phyloP scores from a whole-genome alignment of 2,113 vertebrate species.

The Gadus chalcogrammus region DNA sequence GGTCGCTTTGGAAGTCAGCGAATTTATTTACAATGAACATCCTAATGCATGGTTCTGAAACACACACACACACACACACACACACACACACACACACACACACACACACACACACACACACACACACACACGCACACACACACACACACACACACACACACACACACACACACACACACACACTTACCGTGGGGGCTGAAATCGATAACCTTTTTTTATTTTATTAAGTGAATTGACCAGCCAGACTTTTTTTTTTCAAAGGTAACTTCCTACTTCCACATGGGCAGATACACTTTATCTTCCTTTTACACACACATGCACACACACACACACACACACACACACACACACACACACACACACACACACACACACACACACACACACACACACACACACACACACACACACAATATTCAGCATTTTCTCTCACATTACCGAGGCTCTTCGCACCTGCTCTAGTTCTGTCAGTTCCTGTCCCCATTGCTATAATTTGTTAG shows the following conservation, averaged over 20 bases:
- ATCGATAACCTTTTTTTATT: too few relatives aligned
- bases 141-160: neutral
- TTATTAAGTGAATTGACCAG: too few relatives aligned
- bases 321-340: neutral
- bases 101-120: slow-evolving; percentile 5
- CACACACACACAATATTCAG: slow-evolving; percentile 17
- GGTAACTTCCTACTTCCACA: slow-evolving; percentile 21
- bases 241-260: neutral
- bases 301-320: slow-evolving; percentile 8
- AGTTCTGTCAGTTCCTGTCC: slow-evolving; percentile 41
- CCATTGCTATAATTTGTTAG: slow-evolving; percentile 7
- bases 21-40: slow-evolving; percentile 38
- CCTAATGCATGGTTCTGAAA: slow-evolving; percentile 28
- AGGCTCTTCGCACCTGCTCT: slow-evolving; percentile 34
- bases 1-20: slow-evolving; percentile 31
- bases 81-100: slow-evolving; percentile 16
- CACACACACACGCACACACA: slow-evolving; percentile 13
- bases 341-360: slow-evolving; percentile 5
- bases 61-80: neutral
- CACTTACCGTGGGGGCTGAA: too few relatives aligned
- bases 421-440: slow-evolving; percentile 28
- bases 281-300: slow-evolving; percentile 33
- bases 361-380: neutral
- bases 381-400: neutral
- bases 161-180: slow-evolving; percentile 8